A percentile compares a stretch with the other conserved stretches of the same genome.
phyloP scores from a whole-genome alignment of 2,888 invertebrate genomes.

The Scelioninae gen. 1 region DNA sequence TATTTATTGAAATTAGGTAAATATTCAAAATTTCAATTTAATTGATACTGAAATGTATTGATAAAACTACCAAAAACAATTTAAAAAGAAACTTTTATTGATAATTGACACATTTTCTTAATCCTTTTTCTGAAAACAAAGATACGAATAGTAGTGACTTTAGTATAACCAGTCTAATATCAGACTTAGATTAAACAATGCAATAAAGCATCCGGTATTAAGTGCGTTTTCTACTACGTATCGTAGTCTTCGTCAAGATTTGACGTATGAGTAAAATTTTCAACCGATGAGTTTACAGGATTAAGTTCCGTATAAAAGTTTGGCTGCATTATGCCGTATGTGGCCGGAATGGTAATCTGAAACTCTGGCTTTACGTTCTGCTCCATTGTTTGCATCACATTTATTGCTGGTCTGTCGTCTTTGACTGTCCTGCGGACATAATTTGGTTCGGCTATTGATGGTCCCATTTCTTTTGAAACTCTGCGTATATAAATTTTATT shows the following conservation, averaged over 20 bases:
- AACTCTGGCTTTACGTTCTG: slow-evolving; percentile 76
- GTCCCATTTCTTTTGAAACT: slow-evolving; percentile 69
- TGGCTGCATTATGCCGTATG: slow-evolving; percentile 81
- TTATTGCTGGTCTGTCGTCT: slow-evolving; percentile 45
- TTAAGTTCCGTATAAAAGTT: slow-evolving; percentile 83
- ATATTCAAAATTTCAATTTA: not conserved
- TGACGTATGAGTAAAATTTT: slow-evolving; percentile 80
- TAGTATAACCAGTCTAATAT: slow-evolving; percentile 53
- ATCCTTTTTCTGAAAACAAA: slow-evolving; percentile 11
- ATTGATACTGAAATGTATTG: not conserved
- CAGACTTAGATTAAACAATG: slow-evolving; percentile 64
- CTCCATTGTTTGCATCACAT: slow-evolving; percentile 62
- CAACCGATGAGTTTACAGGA: slow-evolving; percentile 78
- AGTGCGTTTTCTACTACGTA: slow-evolving; percentile 77
- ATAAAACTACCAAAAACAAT: not conserved
- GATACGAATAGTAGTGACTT: slow-evolving; percentile 56
- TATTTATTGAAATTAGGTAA: too few relatives aligned
- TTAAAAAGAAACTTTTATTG: not conserved
- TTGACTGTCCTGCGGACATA: slow-evolving; percentile 57
- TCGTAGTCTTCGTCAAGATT: slow-evolving; percentile 83
- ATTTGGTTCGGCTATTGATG: slow-evolving; percentile 69
- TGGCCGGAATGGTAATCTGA: slow-evolving; percentile 80
- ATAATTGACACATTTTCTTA: not conserved
- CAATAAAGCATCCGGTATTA: slow-evolving; percentile 17
- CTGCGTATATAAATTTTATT: slow-evolving; percentile 63